Percentiles rank a stretch among this genome's conserved stretches.
These are phyloP conservation scores for Myodes glareolus DNA, from an alignment of 2,113 vertebrate genomes.

Conservation along the genomic window DNA sequence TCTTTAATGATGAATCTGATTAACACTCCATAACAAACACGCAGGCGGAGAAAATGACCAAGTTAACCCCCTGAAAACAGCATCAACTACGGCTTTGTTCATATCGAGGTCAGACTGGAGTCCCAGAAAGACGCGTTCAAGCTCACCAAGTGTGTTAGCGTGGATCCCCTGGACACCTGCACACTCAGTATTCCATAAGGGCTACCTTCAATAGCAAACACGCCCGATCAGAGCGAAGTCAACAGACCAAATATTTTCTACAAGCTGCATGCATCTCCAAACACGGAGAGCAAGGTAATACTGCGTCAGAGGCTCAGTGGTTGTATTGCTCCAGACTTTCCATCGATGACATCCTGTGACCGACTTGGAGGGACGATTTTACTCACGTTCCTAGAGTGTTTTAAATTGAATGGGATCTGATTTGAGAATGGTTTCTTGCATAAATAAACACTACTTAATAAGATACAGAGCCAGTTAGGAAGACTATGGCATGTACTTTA, in stretches of 20 bases:
- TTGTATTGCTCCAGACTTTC: conserved; percentile 3
- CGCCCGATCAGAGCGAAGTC: conserved; percentile 75
- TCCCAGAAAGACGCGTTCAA: conserved; percentile 87
- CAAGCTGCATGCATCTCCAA: conserved; percentile 51
- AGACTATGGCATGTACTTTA: conserved; percentile 5
- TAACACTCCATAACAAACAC: conserved; percentile 88
- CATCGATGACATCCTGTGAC: not conserved
- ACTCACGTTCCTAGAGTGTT: not conserved
- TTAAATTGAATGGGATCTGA: not conserved
- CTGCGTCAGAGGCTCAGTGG: not conserved
- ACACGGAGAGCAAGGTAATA: not conserved
- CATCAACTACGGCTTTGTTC: conserved; percentile 85
- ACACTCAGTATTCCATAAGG: conserved; percentile 81
- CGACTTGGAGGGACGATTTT: not conserved
- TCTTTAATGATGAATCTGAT: conserved; percentile 90
- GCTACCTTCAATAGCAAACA: conserved; percentile 75
- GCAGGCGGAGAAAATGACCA: conserved; percentile 80
- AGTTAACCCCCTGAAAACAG: conserved; percentile 82
- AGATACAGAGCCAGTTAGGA: not conserved
- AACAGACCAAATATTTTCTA: conserved; percentile 63
- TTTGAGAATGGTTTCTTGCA: not conserved
- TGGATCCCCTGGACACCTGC: conserved; percentile 66
- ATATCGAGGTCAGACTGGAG: conserved; percentile 90
- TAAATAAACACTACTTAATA: conserved; percentile 40
- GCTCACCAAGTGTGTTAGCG: conserved; percentile 86